Conservation (phyloP, 2,888 invertebrate species). For the Stenodera caucasica region DNA sequence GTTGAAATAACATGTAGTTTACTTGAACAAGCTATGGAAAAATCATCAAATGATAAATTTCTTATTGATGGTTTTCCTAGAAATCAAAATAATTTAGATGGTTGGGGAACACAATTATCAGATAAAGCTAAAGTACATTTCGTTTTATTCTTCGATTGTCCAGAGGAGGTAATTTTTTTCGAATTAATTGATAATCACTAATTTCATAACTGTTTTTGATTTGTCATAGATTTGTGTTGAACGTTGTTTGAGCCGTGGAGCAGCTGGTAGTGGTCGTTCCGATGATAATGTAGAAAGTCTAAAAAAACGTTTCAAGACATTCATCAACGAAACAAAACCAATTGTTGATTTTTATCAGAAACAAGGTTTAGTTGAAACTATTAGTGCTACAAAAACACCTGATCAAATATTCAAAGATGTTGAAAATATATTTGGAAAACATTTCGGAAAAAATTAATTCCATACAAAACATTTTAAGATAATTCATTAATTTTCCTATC, state of each 20-base stretch:
- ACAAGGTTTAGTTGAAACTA: constrained; percentile 69
- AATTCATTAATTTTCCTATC: background rate
- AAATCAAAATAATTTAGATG: constrained; percentile 93
- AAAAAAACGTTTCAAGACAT: constrained; percentile 84
- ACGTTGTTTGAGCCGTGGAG: constrained; percentile 85
- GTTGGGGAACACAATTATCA: constrained; percentile 86
- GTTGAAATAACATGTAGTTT: constrained; percentile 97
- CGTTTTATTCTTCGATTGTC: constrained; percentile 91
- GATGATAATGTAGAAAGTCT: constrained; percentile 93
- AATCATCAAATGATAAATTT: constrained; percentile 72
- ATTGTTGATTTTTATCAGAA: constrained; percentile 82
- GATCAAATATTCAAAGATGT: constrained; percentile 63
- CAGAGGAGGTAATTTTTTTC: constrained; percentile 60
- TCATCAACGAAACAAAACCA: constrained; percentile 83
- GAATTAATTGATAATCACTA: constrained; percentile 8
- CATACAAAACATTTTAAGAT: background rate
- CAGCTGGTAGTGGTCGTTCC: constrained; percentile 85
- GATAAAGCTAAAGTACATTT: constrained; percentile 82
- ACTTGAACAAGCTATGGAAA: constrained; percentile 80
- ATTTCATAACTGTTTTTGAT: background rate
- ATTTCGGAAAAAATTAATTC: background rate
- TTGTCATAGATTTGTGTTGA: constrained; percentile 68
- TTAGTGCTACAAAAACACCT: constrained; percentile 71
- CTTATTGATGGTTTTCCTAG: constrained; percentile 98
- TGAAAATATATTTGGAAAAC: constrained; percentile 42